Conservation (phyloP, 2,797 vertebrate genomes). For the Tenualosa thibaudeaui region DNA sequence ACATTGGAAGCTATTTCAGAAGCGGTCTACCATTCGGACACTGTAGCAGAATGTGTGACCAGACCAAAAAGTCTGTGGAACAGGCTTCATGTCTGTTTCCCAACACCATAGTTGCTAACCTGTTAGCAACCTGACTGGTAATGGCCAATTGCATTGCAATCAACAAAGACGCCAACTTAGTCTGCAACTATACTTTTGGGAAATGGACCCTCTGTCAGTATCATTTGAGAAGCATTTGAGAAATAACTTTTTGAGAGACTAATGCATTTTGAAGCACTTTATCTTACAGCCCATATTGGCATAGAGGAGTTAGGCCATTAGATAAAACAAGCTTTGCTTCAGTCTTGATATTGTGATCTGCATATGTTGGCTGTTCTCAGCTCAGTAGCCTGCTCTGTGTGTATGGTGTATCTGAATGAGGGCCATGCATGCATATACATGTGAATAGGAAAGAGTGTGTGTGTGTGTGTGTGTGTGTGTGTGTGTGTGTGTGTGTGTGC, state of each 20-base stretch:
- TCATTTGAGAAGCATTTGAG: too few species aligned
- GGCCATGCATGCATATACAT: neutral
- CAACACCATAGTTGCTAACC: too few species aligned
- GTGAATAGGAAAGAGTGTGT: neutral
- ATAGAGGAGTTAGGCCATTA: neutral
- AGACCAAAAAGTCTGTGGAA: neutral
- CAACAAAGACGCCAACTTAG: too few species aligned
- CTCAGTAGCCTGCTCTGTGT: neutral
- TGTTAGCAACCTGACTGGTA: too few species aligned
- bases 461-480: neutral
- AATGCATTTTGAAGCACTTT: neutral
- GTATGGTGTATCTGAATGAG: neutral
- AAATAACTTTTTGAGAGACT: neutral
- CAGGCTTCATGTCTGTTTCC: neutral
- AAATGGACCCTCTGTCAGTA: neutral
- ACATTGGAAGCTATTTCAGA: neutral
- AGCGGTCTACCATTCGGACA: neutral
- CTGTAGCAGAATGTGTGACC: neutral
- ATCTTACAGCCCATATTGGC: neutral
- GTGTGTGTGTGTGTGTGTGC: neutral
- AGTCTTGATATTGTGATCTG: neutral
- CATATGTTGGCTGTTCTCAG: neutral
- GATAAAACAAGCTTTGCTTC: neutral
- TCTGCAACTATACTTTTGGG: too few species aligned
- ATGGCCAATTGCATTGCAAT: too few species aligned